Percentiles rank a stretch among this genome's conserved stretches.
Conservation (phyloP, 2,888 invertebrate genomes). For the Lasioglossum morio region DNA sequence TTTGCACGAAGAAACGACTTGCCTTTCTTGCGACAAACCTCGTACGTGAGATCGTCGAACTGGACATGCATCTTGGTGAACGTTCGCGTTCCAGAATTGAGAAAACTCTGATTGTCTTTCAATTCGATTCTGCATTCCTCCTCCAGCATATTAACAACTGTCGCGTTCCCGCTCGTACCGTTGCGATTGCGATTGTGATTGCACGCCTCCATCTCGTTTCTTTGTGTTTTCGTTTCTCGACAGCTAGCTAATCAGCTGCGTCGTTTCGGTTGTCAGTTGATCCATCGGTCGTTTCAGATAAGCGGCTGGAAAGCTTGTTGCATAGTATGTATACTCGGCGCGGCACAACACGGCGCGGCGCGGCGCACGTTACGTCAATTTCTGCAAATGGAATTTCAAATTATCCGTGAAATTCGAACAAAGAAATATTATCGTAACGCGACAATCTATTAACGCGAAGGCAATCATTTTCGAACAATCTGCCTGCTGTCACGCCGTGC, state of each 20-base stretch:
- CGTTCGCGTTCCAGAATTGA: not conserved
- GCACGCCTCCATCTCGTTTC: constrained; percentile 14
- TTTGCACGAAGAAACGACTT: not conserved
- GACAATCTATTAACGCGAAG: not conserved
- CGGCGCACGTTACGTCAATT: not conserved
- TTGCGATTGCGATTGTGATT: not conserved
- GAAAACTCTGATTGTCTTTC: constrained; percentile 28
- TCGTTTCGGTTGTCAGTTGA: not conserved
- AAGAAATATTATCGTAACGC: not conserved
- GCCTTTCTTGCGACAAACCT: constrained; percentile 31
- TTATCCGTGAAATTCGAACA: not conserved
- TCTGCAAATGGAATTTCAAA: not conserved
- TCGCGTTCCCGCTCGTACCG: not conserved
- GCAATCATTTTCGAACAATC: not conserved
- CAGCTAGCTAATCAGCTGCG: constrained; percentile 5
- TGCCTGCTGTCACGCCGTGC: no score
- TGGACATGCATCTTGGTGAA: constrained; percentile 38
- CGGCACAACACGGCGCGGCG: no score
- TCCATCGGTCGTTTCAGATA: not conserved
- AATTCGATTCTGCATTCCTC: constrained; percentile 23
- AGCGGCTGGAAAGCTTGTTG: not conserved
- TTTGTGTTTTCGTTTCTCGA: not conserved
- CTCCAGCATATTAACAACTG: not conserved
- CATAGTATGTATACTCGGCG: no score
- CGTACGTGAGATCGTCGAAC: constrained; percentile 54